These are phyloP conservation scores for Leuciscus waleckii DNA, from an alignment of 2,797 vertebrate genomes.

Conservation along the genomic window DNA sequence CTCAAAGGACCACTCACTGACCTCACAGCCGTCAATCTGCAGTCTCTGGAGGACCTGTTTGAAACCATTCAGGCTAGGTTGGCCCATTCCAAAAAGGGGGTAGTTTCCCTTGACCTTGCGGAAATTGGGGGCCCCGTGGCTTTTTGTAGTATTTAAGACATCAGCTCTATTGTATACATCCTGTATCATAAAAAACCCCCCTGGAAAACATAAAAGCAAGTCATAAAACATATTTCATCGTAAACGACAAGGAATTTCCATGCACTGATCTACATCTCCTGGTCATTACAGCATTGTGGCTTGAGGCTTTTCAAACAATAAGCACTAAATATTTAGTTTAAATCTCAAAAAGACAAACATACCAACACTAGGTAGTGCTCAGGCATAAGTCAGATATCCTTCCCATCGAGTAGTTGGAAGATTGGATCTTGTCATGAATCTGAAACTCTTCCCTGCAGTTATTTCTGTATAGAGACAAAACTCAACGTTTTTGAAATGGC, in stretches of 20 bases:
- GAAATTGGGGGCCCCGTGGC: conserved; percentile 84
- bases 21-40: conserved; percentile 82
- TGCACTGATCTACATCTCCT: neutral
- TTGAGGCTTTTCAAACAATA: neutral
- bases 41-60: conserved; percentile 81
- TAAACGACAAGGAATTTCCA: conserved; percentile 18
- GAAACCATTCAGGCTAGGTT: conserved; percentile 84
- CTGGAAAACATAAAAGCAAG: conserved; percentile 66
- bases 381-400: conserved; percentile 80
- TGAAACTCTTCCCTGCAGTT: conserved; percentile 90
- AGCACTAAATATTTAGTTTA: neutral
- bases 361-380: conserved; percentile 90
- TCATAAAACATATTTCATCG: neutral
- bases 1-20: conserved; percentile 57
- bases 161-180: conserved; percentile 83
- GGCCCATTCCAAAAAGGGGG: conserved; percentile 85
- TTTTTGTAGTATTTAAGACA: conserved; percentile 79
- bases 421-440: conserved; percentile 85
- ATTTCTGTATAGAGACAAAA: conserved; percentile 73
- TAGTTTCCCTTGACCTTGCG: conserved; percentile 80
- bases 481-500: neutral
- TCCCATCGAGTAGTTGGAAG: conserved; percentile 83
- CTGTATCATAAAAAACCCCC: conserved; percentile 87
- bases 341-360: conserved; percentile 40
- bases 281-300: neutral